Conservation (phyloP, 2,888 invertebrate genomes). For the Rambutsinella grinnellia region DNA sequence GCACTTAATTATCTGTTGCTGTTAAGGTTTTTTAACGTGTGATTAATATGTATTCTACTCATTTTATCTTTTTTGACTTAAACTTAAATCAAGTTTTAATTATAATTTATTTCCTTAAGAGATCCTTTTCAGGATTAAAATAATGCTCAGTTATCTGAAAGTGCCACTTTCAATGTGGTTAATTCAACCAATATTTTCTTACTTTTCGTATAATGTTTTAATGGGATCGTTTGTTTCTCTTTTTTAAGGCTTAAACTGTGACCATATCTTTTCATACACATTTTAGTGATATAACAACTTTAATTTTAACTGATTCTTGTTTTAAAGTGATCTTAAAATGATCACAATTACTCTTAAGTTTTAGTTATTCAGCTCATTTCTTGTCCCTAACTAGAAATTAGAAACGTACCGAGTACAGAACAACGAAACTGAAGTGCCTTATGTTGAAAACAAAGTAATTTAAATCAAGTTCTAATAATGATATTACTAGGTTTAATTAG, state of each 20-base stretch:
- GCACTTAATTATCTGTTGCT: background rate
- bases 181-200: too few species aligned
- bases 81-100: too few species aligned
- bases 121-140: background rate
- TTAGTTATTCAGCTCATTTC: too few species aligned
- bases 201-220: background rate
- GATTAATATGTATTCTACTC: background rate
- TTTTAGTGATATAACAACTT: background rate
- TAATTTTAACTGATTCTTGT: background rate
- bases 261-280: background rate
- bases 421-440: background rate
- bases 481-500: background rate
- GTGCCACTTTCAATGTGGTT: too few species aligned
- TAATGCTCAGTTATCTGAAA: conserved; percentile 38
- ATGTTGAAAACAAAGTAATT: background rate
- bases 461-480: background rate
- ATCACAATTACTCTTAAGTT: too few species aligned
- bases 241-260: background rate
- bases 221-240: background rate
- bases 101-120: conserved; percentile 45
- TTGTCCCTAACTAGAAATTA: background rate
- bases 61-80: conserved; percentile 15
- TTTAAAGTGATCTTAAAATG: too few species aligned
- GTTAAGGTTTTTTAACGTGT: background rate
- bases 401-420: background rate